Evolutionary conservation across 2,113 vertebrate genomes (phyloP).

Genomic region (Marcusenius ussheri): DNA sequence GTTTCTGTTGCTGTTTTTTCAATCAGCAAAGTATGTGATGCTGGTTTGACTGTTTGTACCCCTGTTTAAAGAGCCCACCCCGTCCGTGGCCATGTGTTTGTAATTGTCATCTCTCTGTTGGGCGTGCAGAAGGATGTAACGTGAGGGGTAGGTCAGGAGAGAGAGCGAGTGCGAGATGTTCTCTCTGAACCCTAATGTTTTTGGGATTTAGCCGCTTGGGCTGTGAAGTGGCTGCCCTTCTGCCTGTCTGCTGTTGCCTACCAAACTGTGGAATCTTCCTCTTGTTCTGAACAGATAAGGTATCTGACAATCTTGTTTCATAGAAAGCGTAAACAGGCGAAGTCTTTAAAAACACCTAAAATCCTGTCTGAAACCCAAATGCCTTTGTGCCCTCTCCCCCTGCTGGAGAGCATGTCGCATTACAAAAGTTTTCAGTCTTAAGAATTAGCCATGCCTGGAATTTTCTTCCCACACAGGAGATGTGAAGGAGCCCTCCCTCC

Average conservation of each 20-base stretch:
- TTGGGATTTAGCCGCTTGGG: background rate
- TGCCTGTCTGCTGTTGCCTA: background rate
- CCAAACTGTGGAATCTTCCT: background rate
- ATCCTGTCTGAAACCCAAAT: background rate
- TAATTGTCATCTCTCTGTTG: background rate
- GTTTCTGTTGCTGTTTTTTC: background rate
- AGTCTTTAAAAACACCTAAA: background rate
- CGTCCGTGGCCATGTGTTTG: background rate
- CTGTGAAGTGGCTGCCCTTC: background rate
- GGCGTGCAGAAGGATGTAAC: background rate
- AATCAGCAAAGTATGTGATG: background rate
- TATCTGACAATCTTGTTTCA: background rate
- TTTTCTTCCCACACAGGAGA: background rate
- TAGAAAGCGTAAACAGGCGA: background rate
- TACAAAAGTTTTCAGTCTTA: background rate
- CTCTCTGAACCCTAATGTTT: background rate
- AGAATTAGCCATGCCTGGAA: background rate
- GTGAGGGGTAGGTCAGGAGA: background rate
- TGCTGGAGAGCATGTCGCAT: background rate
- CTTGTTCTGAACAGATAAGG: background rate
- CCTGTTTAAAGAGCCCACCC: background rate
- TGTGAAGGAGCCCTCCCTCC: background rate
- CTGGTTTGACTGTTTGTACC: background rate
- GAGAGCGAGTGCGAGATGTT: background rate
- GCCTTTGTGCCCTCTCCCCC: background rate